Evolutionary conservation across 2,113 vertebrate species (phyloP).

Genomic region (Amia ocellicauda): DNA sequence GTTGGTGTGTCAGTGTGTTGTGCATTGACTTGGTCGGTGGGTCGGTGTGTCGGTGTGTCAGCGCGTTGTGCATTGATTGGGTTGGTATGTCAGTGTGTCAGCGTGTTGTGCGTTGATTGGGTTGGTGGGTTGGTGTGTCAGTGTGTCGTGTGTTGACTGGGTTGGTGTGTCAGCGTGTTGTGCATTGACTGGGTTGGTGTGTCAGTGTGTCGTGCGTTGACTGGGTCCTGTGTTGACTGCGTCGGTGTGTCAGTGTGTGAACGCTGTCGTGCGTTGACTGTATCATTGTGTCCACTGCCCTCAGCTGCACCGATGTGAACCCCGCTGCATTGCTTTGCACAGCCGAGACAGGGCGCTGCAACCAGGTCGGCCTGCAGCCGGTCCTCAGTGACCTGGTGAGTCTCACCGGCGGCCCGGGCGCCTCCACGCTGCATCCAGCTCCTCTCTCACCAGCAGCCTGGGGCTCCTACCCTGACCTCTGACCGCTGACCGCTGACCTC

Average conservation of each 20-base stretch:
- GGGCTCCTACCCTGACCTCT: not conserved
- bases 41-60: not conserved
- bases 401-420: no score
- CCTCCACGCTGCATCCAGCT: not conserved
- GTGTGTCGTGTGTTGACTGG: not conserved
- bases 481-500: not conserved
- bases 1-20: not conserved
- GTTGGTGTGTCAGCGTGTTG: not conserved
- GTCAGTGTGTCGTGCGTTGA: no score
- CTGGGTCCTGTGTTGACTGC: not conserved
- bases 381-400: slow-evolving; percentile 87
- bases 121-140: not conserved
- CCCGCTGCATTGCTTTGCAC: slow-evolving; percentile 78
- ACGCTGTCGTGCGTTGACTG: no score
- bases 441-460: not conserved
- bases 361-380: slow-evolving; percentile 75
- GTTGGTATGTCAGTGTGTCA: not conserved
- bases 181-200: not conserved
- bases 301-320: slow-evolving; percentile 94
- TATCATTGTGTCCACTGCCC: slow-evolving; percentile 17
- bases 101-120: not conserved
- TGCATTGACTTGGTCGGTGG: not conserved
- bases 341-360: slow-evolving; percentile 71
- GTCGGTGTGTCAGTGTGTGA: not conserved
- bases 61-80: not conserved